A percentile compares a stretch with the other conserved stretches of the same genome.
These are phyloP conservation scores for Sebastolobus altivelis DNA, from an alignment of 2,797 vertebrate species.

Conservation along the genomic window DNA sequence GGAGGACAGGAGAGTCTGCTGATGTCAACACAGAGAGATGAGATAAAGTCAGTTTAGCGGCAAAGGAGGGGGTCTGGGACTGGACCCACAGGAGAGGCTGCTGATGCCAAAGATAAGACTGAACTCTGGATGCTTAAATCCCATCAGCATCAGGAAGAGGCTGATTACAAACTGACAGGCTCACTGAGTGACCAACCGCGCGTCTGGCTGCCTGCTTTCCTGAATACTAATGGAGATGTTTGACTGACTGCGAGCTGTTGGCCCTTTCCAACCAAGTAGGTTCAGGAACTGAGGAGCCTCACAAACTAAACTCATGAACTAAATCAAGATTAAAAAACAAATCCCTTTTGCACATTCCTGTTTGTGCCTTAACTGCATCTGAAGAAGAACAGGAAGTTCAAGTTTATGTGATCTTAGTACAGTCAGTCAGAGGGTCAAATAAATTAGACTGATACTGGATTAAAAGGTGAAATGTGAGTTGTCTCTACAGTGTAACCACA, in stretches of 20 bases:
- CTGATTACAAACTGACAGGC: conserved; percentile 55
- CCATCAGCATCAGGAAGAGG: conserved; percentile 65
- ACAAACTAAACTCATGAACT: neutral
- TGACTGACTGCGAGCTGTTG: conserved; percentile 10
- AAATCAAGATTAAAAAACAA: neutral
- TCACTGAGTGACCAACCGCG: conserved; percentile 44
- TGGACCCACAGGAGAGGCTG: conserved; percentile 65
- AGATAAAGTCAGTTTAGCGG: conserved; percentile 70
- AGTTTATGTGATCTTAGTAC: neutral
- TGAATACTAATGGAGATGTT: conserved; percentile 48
- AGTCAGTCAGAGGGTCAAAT: neutral
- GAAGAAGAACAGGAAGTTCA: neutral
- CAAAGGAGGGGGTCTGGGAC: conserved; percentile 22
- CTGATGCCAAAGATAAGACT: conserved; percentile 75
- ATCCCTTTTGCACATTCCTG: neutral
- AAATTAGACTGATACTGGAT: neutral
- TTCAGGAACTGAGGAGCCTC: neutral
- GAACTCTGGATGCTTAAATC: conserved; percentile 64
- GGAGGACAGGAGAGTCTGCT: conserved; percentile 72
- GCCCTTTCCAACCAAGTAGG: conserved; percentile 2
- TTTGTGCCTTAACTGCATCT: neutral
- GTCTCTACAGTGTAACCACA: too few relatives aligned
- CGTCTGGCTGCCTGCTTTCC: conserved; percentile 28
- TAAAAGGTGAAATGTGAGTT: neutral
- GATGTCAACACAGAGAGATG: conserved; percentile 77